Base-by-base conservation (phyloP, 1,140 invertebrate species). In the Neomicropteryx cornuta region DNA sequence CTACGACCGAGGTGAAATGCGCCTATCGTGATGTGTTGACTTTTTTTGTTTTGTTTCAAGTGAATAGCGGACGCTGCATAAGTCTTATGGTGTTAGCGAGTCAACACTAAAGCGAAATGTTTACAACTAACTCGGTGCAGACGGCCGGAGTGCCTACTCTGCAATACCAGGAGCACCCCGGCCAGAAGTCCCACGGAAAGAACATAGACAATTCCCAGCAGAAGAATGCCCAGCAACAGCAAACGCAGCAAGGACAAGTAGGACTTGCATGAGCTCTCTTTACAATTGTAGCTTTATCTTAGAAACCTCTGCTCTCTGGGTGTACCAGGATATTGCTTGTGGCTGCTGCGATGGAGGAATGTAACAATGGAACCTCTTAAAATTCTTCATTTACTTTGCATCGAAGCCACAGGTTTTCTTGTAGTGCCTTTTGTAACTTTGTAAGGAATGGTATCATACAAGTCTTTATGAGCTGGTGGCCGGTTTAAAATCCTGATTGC, bases 141-240 rank as follows among this genome's bases (percentile, higher is more conserved):
- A 55, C 62, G 48, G 59, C 62, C 39, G 53, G 60, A 5, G 64
- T 68, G 37, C 66, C 64, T 43, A 65, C 64, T 6, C 52, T 68
- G 13, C 66, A 67, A 43, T 66, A 65, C 46, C 66, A 68, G 44
- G 64, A 68, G 31, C 66, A 68, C 45, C 52, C 61, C 19, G 48
- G 52, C 21, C 62, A 64, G 42, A 67, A 68, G 42, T 61, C 62
- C 3, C 63, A 66, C 50, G 62, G 62, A 14, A 66, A 68, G 51
- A 66, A 53, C 41, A 67, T 67, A 35, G 66, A 68, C 48, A 66
- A 64, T 56, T 59, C 55, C 35, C 63, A 68, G 44, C 63, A 64
- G 42, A 65, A 68, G 49, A 52, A 48, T 46, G 44, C 59, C 33
- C 63, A 65, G 49, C 62, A 65, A 38, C 50, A 58, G 11, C 62